A percentile compares a stretch with the other conserved stretches of the same genome.
These are phyloP conservation scores for Epinephelus moara DNA, from an alignment of 2,113 vertebrate genomes.

Conservation along the genomic window DNA sequence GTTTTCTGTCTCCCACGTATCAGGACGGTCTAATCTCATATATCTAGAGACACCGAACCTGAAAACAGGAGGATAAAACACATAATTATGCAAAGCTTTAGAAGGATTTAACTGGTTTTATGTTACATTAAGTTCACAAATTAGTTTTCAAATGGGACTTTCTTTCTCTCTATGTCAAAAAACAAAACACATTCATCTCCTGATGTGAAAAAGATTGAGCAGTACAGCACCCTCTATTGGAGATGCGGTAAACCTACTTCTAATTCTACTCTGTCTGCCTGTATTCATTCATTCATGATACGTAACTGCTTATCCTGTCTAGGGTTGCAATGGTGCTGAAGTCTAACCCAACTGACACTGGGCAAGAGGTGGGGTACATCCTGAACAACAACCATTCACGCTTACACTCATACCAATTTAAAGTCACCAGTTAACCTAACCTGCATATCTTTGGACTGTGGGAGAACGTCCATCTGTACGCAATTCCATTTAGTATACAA, in stretches of 20 bases:
- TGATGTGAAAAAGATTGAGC: not conserved
- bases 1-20: not conserved
- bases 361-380: too few species aligned
- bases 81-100: not conserved
- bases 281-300: too few species aligned
- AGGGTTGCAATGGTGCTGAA: too few species aligned
- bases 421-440: too few species aligned
- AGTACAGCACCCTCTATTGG: slow-evolving; percentile 7
- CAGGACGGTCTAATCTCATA: slow-evolving; percentile 70
- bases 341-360: too few species aligned
- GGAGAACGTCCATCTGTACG: too few species aligned
- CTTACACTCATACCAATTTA: too few species aligned
- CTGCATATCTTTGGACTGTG: too few species aligned
- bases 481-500: not conserved
- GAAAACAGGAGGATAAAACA: slow-evolving; percentile 14
- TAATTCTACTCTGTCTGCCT: not conserved
- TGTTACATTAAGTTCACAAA: not conserved
- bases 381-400: too few species aligned
- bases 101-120: not conserved
- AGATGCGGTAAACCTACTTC: not conserved
- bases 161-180: not conserved
- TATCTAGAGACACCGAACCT: slow-evolving; percentile 78
- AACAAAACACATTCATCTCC: not conserved
- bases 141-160: not conserved
- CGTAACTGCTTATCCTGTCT: too few species aligned